These are phyloP conservation scores for Aotus griseimembra DNA, from an alignment of 2,797 vertebrate species.

Conservation along the genomic window DNA sequence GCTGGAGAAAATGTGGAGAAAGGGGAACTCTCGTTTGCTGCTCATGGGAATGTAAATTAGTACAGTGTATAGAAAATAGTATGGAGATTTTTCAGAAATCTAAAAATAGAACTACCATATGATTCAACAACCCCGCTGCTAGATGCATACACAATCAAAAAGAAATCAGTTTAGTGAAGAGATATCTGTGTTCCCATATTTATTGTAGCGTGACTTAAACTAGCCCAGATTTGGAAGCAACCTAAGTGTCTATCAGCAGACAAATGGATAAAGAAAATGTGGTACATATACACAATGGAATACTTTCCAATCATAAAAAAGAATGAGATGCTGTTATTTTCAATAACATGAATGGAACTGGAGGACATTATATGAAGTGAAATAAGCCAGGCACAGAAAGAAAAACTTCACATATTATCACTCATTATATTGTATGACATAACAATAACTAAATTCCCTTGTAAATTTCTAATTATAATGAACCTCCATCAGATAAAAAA, in stretches of 20 bases:
- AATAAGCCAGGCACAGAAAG: background rate
- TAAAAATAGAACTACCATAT: background rate
- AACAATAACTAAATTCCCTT: background rate
- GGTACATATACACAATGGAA: background rate
- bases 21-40: background rate
- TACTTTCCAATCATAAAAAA: background rate
- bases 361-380: background rate
- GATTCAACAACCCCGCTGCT: background rate
- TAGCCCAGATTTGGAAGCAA: background rate
- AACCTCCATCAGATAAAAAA: background rate
- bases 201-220: background rate
- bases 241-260: background rate
- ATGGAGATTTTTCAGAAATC: background rate
- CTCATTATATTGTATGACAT: background rate
- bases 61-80: background rate
- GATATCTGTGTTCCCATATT: background rate
- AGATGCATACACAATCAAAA: background rate
- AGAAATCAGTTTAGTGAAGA: background rate
- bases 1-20: background rate
- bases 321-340: background rate
- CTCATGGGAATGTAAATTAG: background rate
- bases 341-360: background rate
- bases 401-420: background rate
- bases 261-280: background rate
- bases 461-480: background rate